phyloP scores from a whole-genome alignment of 2,888 invertebrate species.

The Drosophila kambysellisi region DNA sequence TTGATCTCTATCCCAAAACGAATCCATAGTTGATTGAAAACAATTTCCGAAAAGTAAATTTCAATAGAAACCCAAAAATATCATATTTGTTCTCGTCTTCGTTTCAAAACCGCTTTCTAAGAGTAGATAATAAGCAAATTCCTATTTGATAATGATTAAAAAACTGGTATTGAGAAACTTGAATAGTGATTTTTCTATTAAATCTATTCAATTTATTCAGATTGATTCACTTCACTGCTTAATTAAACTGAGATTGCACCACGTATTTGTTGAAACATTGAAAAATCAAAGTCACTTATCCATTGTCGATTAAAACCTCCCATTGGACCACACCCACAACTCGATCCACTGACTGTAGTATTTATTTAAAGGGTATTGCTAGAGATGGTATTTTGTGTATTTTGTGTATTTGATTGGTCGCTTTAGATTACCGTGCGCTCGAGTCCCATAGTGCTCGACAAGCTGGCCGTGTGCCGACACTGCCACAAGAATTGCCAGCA shows the following conservation, averaged over 20 bases:
- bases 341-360: background rate
- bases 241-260: background rate
- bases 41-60: background rate
- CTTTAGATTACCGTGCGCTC: conserved; percentile 91
- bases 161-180: background rate
- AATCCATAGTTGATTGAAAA: background rate
- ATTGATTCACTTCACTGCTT: background rate
- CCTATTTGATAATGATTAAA: background rate
- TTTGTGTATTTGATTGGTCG: conserved; percentile 6
- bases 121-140: background rate
- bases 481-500: conserved; percentile 91
- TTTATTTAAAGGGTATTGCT: conserved; percentile 36
- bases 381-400: conserved; percentile 32
- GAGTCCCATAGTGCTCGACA: conserved; percentile 89
- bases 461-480: conserved; percentile 90
- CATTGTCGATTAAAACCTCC: background rate
- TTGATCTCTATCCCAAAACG: background rate
- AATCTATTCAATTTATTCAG: background rate
- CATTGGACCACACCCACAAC: conserved; percentile 5
- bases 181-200: background rate
- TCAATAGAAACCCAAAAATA: background rate
- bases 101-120: background rate
- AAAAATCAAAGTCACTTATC: background rate
- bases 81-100: background rate
- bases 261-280: background rate